These are phyloP conservation scores for Cinclus mexicanus DNA, from an alignment of 2,113 vertebrate genomes.

Conservation along the genomic window DNA sequence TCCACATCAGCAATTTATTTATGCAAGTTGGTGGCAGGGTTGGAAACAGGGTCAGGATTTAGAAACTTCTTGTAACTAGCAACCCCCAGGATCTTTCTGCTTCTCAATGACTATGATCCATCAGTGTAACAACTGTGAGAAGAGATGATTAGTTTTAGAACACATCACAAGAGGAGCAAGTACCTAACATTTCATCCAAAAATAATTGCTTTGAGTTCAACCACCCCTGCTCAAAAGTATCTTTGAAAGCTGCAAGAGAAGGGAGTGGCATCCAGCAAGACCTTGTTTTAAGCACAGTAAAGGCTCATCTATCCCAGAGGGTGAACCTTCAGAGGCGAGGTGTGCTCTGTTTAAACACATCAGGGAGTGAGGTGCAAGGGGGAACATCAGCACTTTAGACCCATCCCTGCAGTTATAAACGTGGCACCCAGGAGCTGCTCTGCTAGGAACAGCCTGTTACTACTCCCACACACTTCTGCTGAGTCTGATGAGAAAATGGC, in stretches of 20 bases:
- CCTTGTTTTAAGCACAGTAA: background rate
- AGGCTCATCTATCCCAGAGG: background rate
- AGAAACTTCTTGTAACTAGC: background rate
- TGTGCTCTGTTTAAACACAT: background rate
- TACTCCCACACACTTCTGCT: rapidly evolving
- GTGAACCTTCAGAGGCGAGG: background rate
- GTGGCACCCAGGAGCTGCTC: background rate
- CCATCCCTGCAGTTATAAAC: rapidly evolving
- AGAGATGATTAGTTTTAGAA: background rate
- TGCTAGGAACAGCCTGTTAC: rapidly evolving
- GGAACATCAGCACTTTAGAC: background rate
- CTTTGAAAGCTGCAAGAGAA: background rate
- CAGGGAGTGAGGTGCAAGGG: background rate
- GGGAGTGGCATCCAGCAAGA: background rate
- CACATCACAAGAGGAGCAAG: background rate
- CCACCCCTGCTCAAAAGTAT: background rate
- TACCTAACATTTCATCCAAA: background rate
- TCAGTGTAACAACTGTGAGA: background rate
- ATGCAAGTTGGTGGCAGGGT: background rate
- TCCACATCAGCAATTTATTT: background rate
- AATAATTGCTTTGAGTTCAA: background rate
- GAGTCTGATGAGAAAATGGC: background rate
- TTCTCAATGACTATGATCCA: background rate
- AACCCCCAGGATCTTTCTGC: background rate
- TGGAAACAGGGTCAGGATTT: background rate